phyloP scores from a whole-genome alignment of 2,113 vertebrate species.

The Laticauda colubrina region DNA sequence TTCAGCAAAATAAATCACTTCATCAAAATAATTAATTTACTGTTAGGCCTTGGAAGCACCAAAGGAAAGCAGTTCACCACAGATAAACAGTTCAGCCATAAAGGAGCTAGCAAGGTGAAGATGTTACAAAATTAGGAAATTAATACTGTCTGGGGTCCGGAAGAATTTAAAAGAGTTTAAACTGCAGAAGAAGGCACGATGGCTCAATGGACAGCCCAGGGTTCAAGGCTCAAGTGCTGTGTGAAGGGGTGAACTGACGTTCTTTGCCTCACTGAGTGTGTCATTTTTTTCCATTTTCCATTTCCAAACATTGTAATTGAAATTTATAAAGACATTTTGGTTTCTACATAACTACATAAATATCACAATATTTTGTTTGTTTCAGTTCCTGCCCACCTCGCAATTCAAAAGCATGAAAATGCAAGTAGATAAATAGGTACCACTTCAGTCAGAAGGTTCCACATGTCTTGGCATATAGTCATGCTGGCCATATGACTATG shows the following conservation, averaged over 20 bases:
- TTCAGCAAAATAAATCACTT: slow-evolving; percentile 33
- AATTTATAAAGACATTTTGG: too few species aligned
- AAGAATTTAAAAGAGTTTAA: background rate
- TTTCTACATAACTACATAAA: too few species aligned
- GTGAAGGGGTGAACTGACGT: background rate
- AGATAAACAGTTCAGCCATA: background rate
- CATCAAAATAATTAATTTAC: slow-evolving; percentile 28
- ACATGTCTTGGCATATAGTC: background rate
- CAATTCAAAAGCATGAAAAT: background rate
- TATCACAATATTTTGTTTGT: too few species aligned
- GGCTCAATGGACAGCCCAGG: background rate
- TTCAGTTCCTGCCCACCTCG: background rate
- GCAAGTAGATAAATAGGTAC: background rate
- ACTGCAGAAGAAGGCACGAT: background rate
- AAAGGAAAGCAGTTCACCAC: background rate
- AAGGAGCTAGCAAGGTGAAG: background rate
- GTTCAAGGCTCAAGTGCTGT: background rate
- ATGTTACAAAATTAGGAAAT: background rate
- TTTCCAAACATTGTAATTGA: too few species aligned
- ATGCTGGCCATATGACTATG: background rate
- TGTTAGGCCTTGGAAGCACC: slow-evolving; percentile 5
- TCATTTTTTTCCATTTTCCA: too few species aligned
- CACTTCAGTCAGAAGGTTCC: background rate
- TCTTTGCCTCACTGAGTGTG: too few species aligned
- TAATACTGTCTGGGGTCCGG: rapidly evolving